Evolutionary conservation across 2,888 invertebrate species (phyloP).

Genomic region (Tridacna crocea): DNA sequence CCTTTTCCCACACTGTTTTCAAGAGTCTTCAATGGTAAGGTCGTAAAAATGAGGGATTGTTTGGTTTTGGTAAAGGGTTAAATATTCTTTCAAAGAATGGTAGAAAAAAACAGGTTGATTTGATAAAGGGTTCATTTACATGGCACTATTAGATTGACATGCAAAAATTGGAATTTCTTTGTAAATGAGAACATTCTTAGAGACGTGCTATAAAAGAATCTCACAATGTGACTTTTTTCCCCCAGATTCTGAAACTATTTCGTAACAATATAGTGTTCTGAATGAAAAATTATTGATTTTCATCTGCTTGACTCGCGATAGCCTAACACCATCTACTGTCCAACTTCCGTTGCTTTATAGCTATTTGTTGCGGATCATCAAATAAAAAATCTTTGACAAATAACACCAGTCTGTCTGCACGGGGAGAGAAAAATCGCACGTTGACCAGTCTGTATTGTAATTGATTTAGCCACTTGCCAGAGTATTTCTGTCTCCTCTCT

Average conservation of each 20-base stretch:
- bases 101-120: no score
- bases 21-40: background rate
- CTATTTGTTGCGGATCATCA: conserved; percentile 22
- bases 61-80: no score
- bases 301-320: conserved; percentile 1
- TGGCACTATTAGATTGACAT: no score
- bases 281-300: conserved; percentile 19
- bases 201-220: no score
- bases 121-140: no score
- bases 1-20: no score
- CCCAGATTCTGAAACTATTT: background rate
- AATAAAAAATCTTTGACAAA: conserved; percentile 10
- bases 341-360: conserved; percentile 11
- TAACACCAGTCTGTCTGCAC: background rate
- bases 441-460: background rate
- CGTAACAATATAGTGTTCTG: conserved; percentile 13
- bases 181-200: no score
- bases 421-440: background rate
- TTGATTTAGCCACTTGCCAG: background rate
- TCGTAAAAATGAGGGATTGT: background rate
- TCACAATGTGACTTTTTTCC: no score
- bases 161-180: no score
- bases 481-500: background rate
- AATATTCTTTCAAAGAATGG: no score
- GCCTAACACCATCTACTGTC: conserved; percentile 7